Evolutionary conservation across 2,797 vertebrate species (phyloP).

Genomic region (Parauchenoglanis punctatus): DNA sequence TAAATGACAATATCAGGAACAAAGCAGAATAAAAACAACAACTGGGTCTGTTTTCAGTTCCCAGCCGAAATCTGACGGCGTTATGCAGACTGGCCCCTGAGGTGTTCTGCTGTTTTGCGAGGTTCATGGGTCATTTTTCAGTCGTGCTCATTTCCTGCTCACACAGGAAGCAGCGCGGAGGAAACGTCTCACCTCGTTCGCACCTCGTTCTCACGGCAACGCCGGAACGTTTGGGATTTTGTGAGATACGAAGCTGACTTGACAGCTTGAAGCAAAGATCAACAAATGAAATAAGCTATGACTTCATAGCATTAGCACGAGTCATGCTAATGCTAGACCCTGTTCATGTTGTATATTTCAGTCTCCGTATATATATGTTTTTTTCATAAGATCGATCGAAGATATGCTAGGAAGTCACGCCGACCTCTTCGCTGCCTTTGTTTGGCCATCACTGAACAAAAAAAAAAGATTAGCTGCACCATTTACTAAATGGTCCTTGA

Average conservation of each 20-base stretch:
- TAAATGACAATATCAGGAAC: neutral
- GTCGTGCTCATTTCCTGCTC: constrained; percentile 66
- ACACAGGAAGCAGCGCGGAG: constrained; percentile 14
- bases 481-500: constrained; percentile 62
- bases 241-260: neutral
- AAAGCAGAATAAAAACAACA: neutral
- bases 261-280: neutral
- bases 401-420: neutral
- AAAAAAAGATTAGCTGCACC: constrained; percentile 30
- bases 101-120: neutral
- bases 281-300: neutral
- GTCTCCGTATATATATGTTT: neutral
- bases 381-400: neutral
- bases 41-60: neutral
- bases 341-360: neutral
- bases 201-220: constrained; percentile 3
- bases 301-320: neutral
- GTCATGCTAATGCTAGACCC: neutral
- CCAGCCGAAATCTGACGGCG: neutral
- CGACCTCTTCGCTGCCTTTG: neutral
- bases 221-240: neutral
- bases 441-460: constrained; percentile 27
- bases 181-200: neutral
- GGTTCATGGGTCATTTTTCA: constrained; percentile 70
- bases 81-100: neutral